A percentile compares a stretch with the other conserved stretches of the same genome.
These are phyloP conservation scores for Penaeus vannamei DNA, from an alignment of 1,140 invertebrate species.

Conservation along the genomic window DNA sequence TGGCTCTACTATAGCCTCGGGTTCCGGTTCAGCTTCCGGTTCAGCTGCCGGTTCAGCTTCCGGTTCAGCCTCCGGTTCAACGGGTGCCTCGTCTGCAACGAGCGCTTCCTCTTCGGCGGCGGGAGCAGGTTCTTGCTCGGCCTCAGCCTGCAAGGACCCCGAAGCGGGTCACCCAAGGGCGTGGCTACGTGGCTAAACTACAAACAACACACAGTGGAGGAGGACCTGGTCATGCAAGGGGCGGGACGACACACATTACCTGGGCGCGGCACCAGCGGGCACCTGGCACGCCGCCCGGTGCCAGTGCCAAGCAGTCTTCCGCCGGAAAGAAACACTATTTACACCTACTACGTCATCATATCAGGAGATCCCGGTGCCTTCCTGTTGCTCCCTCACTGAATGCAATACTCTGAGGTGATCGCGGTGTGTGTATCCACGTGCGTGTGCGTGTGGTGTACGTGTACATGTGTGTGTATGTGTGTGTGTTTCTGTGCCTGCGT, in stretches of 20 bases:
- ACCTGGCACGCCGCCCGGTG: too few species aligned
- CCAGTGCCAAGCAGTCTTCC: too few species aligned
- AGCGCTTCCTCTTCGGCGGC: not conserved
- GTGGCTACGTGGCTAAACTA: not conserved
- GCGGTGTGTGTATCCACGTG: too few species aligned
- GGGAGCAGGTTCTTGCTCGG: slow-evolving; percentile 10
- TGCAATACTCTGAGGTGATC: too few species aligned
- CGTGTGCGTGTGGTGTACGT: too few species aligned
- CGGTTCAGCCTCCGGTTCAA: not conserved
- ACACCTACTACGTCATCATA: too few species aligned
- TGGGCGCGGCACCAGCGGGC: too few species aligned
- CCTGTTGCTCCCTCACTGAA: too few species aligned
- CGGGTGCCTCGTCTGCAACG: not conserved
- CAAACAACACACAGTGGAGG: slow-evolving; percentile 27
- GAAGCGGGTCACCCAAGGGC: slow-evolving; percentile 23
- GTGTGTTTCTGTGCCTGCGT: not conserved
- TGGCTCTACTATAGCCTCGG: slow-evolving; percentile 9
- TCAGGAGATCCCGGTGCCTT: too few species aligned
- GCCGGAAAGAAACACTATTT: too few species aligned
- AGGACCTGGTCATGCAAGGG: slow-evolving; percentile 5
- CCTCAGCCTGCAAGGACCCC: slow-evolving; percentile 48
- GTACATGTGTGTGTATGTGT: too few species aligned
- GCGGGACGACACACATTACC: too few species aligned
- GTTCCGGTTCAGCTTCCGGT: not conserved
- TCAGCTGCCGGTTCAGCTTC: not conserved